A percentile compares a stretch with the other conserved stretches of the same genome.
These are phyloP conservation scores for Bombus affinis DNA, from an alignment of 1,140 invertebrate species.

Conservation along the genomic window DNA sequence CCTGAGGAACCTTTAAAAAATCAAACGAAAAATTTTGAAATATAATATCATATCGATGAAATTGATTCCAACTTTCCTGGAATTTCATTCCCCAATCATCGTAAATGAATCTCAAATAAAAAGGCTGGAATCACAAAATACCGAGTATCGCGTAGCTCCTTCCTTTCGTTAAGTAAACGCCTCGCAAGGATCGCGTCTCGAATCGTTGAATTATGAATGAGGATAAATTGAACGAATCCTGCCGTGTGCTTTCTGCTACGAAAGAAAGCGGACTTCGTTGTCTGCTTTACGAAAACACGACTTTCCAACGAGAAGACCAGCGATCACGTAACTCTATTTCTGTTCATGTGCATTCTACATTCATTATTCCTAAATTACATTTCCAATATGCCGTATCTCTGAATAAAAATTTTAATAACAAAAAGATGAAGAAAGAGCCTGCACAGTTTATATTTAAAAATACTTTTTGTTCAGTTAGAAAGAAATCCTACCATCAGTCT, in stretches of 20 bases:
- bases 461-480: neutral
- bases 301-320: neutral
- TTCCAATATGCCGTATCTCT: neutral
- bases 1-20: neutral
- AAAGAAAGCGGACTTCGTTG: conserved; percentile 16
- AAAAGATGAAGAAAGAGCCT: neutral
- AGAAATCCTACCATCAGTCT: neutral
- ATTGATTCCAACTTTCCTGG: neutral
- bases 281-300: conserved; percentile 16
- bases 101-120: conserved; percentile 32
- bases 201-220: conserved; percentile 44
- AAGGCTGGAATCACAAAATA: conserved; percentile 17
- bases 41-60: neutral
- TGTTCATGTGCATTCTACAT: neutral
- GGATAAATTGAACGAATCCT: conserved; percentile 39
- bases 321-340: conserved; percentile 19
- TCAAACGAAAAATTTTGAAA: neutral
- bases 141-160: conserved; percentile 4
- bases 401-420: neutral
- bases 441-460: neutral
- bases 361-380: neutral
- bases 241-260: conserved; percentile 20
- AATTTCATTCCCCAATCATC: conserved; percentile 22
- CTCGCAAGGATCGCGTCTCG: conserved; percentile 25
- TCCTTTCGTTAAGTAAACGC: conserved; percentile 36